Base-by-base conservation (phyloP, 2,888 invertebrate genomes). In the Malthinus flaveolus region DNA sequence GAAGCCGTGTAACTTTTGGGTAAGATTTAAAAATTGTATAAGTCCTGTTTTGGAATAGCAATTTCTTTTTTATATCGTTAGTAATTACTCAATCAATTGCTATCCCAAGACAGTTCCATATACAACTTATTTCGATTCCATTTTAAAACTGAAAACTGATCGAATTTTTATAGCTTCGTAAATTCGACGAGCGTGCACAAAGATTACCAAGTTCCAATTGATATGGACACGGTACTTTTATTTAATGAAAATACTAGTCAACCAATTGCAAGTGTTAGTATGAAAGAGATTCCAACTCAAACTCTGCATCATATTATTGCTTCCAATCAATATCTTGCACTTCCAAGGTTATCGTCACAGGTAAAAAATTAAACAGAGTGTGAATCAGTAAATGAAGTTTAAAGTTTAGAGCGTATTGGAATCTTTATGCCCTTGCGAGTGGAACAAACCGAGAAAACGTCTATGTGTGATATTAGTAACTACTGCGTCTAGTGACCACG, bases 331-430 rank as follows among this genome's bases (percentile, higher is more conserved):
- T 93, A 91, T 80, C 83, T 97, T 51, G 86, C 90, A 23, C 79
- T 97, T 66, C 97, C 97, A 0, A 81, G 97, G 53, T 81, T 97
- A 5, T 95, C 95, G 0, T 95, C 95, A n/a, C 96, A 96, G 84
- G 92, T 87, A 67, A 45, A 12, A 37, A 23, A 9, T 32, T 15
- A 13, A 36, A 32, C 7, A 1, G 13, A 10, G 12, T 32, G 23
- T 4, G 10, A 34, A n/a, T 33, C 32, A 49, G 34, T 48, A 36
- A 12, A 32, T 42, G 10, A 31, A 47, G 46, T 44, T 7, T 10
- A 64, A 9, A 57, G 71, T 74, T 2, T 75, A 87, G 87, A 83
- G 82, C 51, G 81, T 90, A 65, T 80, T 95, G 68, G 93, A 94
- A 73, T 85, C 88, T 6, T 84, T 97, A 51, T 97, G 97, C 73